Conservation (phyloP, 2,797 vertebrate genomes). For the Eidolon dupreanum region DNA sequence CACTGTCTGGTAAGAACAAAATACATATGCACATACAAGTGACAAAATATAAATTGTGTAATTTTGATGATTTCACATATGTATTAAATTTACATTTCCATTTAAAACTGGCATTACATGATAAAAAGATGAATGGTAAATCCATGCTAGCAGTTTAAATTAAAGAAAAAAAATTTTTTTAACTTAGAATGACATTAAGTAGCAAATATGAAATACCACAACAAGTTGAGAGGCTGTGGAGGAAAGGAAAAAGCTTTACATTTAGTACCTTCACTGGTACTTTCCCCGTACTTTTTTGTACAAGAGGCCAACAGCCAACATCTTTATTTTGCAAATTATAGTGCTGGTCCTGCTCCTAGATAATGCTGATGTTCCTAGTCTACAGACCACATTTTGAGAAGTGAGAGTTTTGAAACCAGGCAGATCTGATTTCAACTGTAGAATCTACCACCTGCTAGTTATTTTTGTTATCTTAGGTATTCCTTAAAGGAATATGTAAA, state of each 20-base stretch:
- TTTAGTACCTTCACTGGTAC: neutral
- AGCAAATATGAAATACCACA: neutral
- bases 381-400: neutral
- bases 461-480: neutral
- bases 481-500: neutral
- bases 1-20: neutral
- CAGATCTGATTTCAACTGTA: neutral
- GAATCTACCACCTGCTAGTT: neutral
- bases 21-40: neutral
- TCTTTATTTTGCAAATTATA: neutral
- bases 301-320: neutral
- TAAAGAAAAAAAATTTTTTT: neutral
- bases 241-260: neutral
- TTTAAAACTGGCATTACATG: neutral
- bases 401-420: neutral
- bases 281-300: neutral
- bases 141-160: neutral
- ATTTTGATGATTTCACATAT: neutral
- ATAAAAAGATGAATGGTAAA: neutral
- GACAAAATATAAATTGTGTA: neutral
- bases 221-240: neutral
- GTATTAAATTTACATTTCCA: neutral
- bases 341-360: neutral
- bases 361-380: neutral
- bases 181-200: neutral